phyloP scores from a whole-genome alignment of 2,888 invertebrate species.

The Microplitis manilae region DNA sequence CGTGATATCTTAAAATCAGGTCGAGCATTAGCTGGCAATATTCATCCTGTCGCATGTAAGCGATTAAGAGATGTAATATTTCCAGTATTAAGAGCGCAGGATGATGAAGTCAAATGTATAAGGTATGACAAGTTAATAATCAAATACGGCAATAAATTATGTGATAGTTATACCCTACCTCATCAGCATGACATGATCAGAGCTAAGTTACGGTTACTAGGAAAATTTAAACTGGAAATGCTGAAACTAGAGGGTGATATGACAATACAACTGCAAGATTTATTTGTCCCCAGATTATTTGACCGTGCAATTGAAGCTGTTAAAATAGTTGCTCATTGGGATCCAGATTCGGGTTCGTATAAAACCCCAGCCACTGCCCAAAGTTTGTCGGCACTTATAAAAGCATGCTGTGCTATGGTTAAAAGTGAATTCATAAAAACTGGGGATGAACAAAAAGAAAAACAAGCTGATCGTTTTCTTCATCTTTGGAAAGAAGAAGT shows the following conservation, averaged over 20 bases:
- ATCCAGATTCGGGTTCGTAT: constrained; percentile 23
- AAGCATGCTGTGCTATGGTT: constrained; percentile 22
- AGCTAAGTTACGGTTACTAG: constrained; percentile 39
- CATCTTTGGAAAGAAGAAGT: constrained; percentile 31
- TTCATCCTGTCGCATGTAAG: constrained; percentile 42
- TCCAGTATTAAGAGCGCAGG: constrained; percentile 42
- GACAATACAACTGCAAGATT: constrained; percentile 35
- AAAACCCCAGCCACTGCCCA: constrained; percentile 37
- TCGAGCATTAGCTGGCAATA: constrained; percentile 45
- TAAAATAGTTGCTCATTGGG: constrained; percentile 36
- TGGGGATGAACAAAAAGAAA: constrained; percentile 23
- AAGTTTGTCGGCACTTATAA: constrained; percentile 30
- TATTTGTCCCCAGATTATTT: constrained; percentile 43
- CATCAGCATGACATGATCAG: constrained; percentile 48
- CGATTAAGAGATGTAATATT: constrained; percentile 44
- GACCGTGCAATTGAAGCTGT: constrained; percentile 40
- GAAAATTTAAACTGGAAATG: constrained; percentile 32
- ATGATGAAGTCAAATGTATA: constrained; percentile 46
- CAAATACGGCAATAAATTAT: constrained; percentile 47
- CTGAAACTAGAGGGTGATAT: constrained; percentile 27
- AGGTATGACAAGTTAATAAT: constrained; percentile 50
- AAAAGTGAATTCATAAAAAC: constrained; percentile 32
- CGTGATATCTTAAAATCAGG: constrained; percentile 36
- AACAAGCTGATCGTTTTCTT: constrained; percentile 16
- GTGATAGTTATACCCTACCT: constrained; percentile 39